phyloP scores from a whole-genome alignment of 2,888 invertebrate species.

The Drosophila paracracens region DNA sequence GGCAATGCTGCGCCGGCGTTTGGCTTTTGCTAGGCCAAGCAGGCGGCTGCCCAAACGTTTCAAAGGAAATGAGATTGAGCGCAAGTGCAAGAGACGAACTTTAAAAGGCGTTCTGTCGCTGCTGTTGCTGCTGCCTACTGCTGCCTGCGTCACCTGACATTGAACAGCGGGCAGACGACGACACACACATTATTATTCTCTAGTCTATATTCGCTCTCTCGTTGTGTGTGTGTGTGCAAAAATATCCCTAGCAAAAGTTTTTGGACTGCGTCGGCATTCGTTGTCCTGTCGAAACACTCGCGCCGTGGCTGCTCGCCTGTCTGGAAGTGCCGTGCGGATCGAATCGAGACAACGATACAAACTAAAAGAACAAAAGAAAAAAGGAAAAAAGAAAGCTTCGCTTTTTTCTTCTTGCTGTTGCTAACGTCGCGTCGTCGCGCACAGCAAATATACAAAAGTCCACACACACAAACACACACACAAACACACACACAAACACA shows the following conservation, averaged over 20 bases:
- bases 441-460: constrained; percentile 40
- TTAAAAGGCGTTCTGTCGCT: constrained; percentile 40
- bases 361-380: constrained; percentile 18
- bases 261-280: constrained; percentile 64
- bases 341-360: constrained; percentile 26
- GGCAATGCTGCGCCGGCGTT: constrained; percentile 76
- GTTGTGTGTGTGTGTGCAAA: constrained; percentile 37
- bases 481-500: constrained; percentile 31
- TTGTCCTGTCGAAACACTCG: constrained; percentile 65
- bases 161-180: constrained; percentile 70
- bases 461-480: constrained; percentile 10
- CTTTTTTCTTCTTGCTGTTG: constrained; percentile 55
- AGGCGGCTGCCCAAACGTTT: constrained; percentile 46
- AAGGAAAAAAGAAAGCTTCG: constrained; percentile 42
- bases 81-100: constrained; percentile 73
- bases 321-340: constrained; percentile 76
- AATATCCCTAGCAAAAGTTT: constrained; percentile 69
- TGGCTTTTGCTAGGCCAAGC: constrained; percentile 52
- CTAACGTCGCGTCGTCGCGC: constrained; percentile 68
- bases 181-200: constrained; percentile 15
- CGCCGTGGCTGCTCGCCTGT: constrained; percentile 77
- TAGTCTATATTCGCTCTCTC: background rate
- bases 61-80: constrained; percentile 69
- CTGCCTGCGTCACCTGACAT: constrained; percentile 81
- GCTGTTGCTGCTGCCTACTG: constrained; percentile 23